These are phyloP conservation scores for Alectoris magna DNA, from an alignment of 2,797 vertebrate genomes.

Conservation along the genomic window DNA sequence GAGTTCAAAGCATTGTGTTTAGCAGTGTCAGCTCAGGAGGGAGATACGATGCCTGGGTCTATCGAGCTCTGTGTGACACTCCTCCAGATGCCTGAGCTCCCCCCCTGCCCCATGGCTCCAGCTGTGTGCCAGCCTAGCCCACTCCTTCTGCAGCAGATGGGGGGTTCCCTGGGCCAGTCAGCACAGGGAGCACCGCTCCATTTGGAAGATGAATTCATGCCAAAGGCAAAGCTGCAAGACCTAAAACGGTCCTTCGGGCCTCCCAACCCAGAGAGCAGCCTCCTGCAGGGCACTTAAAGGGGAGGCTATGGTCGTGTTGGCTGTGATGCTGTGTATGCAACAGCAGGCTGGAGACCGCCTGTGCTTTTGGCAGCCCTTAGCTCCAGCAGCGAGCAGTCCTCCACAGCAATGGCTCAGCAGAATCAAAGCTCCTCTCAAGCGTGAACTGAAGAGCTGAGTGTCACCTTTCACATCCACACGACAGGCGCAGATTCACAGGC, in stretches of 20 bases:
- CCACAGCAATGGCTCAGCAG: neutral
- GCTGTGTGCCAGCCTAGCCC: neutral
- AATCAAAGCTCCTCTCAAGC: neutral
- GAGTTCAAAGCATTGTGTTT: neutral
- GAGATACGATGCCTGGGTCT: neutral
- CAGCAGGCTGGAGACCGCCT: neutral
- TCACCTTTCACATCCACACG: neutral
- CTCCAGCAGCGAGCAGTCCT: neutral
- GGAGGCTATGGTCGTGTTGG: no score
- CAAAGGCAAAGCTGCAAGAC: neutral
- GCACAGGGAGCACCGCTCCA: accelerated
- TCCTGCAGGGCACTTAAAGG: neutral
- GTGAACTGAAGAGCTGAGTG: neutral
- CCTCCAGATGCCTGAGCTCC: neutral
- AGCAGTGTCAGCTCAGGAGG: neutral
- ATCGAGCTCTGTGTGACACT: neutral
- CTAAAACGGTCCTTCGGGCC: neutral
- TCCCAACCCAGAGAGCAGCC: no score
- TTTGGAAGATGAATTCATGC: neutral
- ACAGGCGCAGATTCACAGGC: neutral
- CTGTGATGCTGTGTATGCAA: neutral
- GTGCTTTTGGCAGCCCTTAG: neutral
- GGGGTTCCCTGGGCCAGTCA: neutral
- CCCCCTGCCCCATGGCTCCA: neutral
- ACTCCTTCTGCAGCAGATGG: neutral